Evolutionary conservation across 2,113 vertebrate genomes (phyloP), one percentile per base, ranked within the genome.

Genomic region (Leucoraja erinaceus): DNA sequence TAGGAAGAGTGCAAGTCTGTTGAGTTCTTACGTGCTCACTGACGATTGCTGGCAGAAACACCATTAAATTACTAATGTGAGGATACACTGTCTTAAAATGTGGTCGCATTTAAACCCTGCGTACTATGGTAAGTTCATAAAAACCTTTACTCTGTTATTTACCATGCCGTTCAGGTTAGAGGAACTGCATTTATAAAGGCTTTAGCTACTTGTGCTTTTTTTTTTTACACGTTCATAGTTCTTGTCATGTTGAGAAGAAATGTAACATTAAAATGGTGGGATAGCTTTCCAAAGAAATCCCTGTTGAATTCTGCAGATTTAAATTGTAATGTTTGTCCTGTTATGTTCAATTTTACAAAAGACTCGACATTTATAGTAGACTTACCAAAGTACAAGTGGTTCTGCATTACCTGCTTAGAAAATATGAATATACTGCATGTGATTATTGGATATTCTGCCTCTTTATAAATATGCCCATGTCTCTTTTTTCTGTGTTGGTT

Each of bases 71-170:
- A 68, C 90, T 72, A 7, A 31, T 66, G 68, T 91, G 66, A 70
- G 33, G 90, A 54, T 20, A 12, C 18, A 38, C 31, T 47, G 81
- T 33, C 33, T n/a, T 63, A 5, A 88, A 88, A 72, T 91, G 90
- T 91, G 90, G 68, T 54, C 90, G 14, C 90, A 91, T 54, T 74
- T 91, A 91, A 91, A 25, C 33, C 33, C 38, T 68, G 11, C 54
- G 33, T 47, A 33, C 54, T 54, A 20, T 72, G 68, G 90, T 91
- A 91, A 91, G 90, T 91, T 54, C 25, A 38, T 20, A 90, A 47
- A 2, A 47, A 18, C 5, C 7, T 72, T 91, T 91, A 91, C 22
- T 68, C 28, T 25, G 25, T 3, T 72, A 11, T 72, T 74, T 70
- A 47, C 16, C 20, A 11, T 72, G 20, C 16, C 33, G 9, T 91